Evolutionary conservation across 2,797 vertebrate species (phyloP).

Genomic region (Sebastes miniatus): DNA sequence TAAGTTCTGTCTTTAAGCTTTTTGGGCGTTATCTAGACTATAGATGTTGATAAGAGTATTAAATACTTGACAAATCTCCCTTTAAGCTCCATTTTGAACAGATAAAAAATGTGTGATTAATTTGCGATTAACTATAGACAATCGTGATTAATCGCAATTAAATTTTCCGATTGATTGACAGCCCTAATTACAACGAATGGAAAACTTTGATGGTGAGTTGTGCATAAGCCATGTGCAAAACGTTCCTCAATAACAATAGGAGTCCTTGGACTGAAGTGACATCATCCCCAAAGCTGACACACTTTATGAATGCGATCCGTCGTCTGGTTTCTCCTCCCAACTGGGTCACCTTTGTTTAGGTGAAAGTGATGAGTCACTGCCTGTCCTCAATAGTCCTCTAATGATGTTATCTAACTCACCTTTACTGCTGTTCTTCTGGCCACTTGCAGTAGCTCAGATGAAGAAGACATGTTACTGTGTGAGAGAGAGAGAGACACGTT

Average conservation of each 20-base stretch:
- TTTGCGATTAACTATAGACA: no score
- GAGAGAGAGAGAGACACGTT: background rate
- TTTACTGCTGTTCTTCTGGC: slow-evolving; percentile 13
- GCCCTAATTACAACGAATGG: background rate
- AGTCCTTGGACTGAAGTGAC: slow-evolving; percentile 1
- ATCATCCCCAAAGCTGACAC: slow-evolving; percentile 9
- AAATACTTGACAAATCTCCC: no score
- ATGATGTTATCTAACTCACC: slow-evolving; percentile 37
- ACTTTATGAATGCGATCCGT: slow-evolving; percentile 8
- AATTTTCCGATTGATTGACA: no score
- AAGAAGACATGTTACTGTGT: background rate
- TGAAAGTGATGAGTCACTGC: slow-evolving; percentile 47
- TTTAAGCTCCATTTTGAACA: no score
- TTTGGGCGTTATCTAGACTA: no score
- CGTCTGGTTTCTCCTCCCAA: slow-evolving; percentile 15
- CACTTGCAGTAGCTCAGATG: background rate
- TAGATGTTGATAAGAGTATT: no score
- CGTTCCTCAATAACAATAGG: background rate
- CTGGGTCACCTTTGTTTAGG: slow-evolving; percentile 37
- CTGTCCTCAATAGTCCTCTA: slow-evolving; percentile 14
- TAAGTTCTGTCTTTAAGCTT: no score
- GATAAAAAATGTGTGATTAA: no score
- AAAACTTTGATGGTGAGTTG: background rate
- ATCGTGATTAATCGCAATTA: no score
- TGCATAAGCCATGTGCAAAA: background rate